Percentiles rank a stretch among this genome's conserved stretches.
Conservation (phyloP, 2,797 vertebrate species). For the Pseudochirops corinnae region DNA sequence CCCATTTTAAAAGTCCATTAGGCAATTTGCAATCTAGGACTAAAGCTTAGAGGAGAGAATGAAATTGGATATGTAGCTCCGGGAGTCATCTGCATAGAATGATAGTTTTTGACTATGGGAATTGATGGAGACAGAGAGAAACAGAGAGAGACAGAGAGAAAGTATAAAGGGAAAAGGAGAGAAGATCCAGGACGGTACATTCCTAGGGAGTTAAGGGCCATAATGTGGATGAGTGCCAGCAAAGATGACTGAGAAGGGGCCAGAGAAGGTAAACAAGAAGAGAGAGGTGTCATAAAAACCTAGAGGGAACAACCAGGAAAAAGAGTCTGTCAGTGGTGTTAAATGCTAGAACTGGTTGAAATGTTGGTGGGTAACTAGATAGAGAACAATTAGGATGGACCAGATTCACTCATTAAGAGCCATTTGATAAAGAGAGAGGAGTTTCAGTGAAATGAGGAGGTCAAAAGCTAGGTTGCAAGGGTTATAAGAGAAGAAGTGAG, state of each 20-base stretch:
- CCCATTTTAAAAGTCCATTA: background rate
- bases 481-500: background rate
- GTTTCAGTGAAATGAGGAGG: background rate
- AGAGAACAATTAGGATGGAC: background rate
- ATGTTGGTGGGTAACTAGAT: too few species aligned
- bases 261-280: too few species aligned
- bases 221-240: background rate
- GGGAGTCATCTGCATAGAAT: background rate
- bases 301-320: background rate
- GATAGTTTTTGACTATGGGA: background rate
- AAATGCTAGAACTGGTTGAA: background rate
- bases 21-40: background rate
- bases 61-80: background rate
- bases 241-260: background rate
- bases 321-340: background rate
- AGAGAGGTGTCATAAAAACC: background rate
- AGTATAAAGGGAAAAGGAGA: background rate
- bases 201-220: background rate
- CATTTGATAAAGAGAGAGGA: background rate
- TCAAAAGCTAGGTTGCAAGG: background rate
- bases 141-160: too few species aligned
- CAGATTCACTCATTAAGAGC: background rate
- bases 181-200: background rate
- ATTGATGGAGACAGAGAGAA: background rate
- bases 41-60: background rate